Base-by-base conservation (phyloP, 2,888 invertebrate species). In the Marronus borbonicus region DNA sequence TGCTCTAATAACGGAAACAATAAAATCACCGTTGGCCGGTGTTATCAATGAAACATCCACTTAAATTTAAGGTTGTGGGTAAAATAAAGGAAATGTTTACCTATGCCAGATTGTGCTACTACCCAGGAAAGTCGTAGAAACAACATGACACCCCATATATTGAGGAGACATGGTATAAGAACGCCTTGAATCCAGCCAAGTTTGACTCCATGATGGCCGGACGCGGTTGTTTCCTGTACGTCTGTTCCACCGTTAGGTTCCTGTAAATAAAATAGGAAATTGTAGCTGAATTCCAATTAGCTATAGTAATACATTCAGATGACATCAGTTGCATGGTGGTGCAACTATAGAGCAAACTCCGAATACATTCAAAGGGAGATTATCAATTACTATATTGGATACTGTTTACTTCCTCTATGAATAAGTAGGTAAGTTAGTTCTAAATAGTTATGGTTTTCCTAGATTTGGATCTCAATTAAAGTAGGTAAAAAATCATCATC, bases 61-160 rank as follows among this genome's bases (percentile, higher is more conserved):
- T 44, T 12, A 44, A 3, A 44, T 44, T 12, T 44, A 44, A 44
- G 8, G 2, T 44, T 44, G 1, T 5, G 31, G 5, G 5, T 36
- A 36, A 36, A 36, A 36, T 36, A 28, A 28, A 28, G n/a, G 28
- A 62, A 2, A 28, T 28, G 24, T 28, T 14, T 75, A 89, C 92
- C 92, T 83, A 98, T 93, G 79, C 98, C 98, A 2, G 98, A 94
- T 88, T 98, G 97, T 52, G 96, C 96, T 66, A 98, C 97, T 80
- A 99, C 97, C 99, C 99, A 99, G 60, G 98, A 96, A 86, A 99
- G 91, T 76, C 98, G 94, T 83, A 99, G 92, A 89, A 99, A 99
- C 81, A 99, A 92, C 98, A 99, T 99, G 83, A 99, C 99, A 76
- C 99, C 99, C 96, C 98, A 99, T 86, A 99, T 99, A 89, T 99